Conservation (phyloP, 1,140 invertebrate genomes). For the Drosophila willistoni region DNA sequence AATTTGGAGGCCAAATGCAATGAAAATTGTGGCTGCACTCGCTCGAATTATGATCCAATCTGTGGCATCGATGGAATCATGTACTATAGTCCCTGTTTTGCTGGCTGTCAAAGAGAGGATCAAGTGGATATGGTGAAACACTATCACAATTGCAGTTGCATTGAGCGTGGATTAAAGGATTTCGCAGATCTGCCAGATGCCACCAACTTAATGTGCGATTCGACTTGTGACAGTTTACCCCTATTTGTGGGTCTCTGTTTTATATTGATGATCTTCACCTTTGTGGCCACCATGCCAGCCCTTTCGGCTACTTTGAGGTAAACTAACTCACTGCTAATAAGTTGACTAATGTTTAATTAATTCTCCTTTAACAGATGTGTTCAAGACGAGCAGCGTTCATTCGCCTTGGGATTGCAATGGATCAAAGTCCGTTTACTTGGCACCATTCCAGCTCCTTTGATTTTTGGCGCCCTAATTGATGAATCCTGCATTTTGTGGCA, state of each 20-base stretch:
- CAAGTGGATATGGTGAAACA: constrained; percentile 62
- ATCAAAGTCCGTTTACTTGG: constrained; percentile 91
- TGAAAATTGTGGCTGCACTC: constrained; percentile 86
- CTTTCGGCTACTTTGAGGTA: constrained; percentile 90
- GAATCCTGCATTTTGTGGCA: constrained; percentile 92
- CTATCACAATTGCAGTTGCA: constrained; percentile 86
- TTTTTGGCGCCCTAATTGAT: constrained; percentile 93
- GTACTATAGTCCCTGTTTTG: constrained; percentile 93
- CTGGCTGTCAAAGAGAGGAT: constrained; percentile 87
- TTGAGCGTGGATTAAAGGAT: constrained; percentile 42
- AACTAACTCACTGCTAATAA: constrained; percentile 12
- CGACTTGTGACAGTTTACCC: constrained; percentile 87
- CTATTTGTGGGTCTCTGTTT: constrained; percentile 88
- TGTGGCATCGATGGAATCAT: constrained; percentile 91
- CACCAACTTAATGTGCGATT: constrained; percentile 84
- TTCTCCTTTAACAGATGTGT: constrained; percentile 86
- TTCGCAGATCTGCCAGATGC: constrained; percentile 28
- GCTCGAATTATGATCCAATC: constrained; percentile 85
- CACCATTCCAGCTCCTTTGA: constrained; percentile 93
- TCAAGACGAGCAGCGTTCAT: constrained; percentile 91
- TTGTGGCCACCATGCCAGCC: constrained; percentile 90
- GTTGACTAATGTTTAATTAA: background rate
- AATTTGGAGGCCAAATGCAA: constrained; percentile 84
- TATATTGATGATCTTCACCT: constrained; percentile 90
- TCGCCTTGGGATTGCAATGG: constrained; percentile 94